Base-by-base conservation (phyloP, 2,113 vertebrate genomes). In the Trochalopteron elliotii region DNA sequence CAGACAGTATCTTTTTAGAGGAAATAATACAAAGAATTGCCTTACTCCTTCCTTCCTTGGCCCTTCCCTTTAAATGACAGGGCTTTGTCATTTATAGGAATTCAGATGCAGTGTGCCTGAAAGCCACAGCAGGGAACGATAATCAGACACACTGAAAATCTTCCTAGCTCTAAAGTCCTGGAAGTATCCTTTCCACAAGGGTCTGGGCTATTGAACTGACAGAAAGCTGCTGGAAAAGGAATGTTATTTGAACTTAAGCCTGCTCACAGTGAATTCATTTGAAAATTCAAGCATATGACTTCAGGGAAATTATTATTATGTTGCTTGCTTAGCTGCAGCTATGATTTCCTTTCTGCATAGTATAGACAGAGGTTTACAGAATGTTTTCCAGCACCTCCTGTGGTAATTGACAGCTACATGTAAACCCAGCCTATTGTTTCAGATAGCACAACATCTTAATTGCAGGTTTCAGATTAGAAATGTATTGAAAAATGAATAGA, bases 211-310 rank as follows among this genome's bases (percentile, higher is more conserved):
- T 52, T 90, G 55, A 93, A 65, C 28, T 27, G 52, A 53, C 11
- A 87, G 79, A 94, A 83, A 83, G 49, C 76, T 92, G 76, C 68
- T 87, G 94, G 88, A 68, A 87, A 93, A 90, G n/a, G 47, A 89
- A 89, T 11, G 5, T 8, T 78, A 33, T 75, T 67, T 89, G 72
- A 94, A 68, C 60, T 33, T 69, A 68, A 96, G 91, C 57, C 74
- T 83, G 44, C 71, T 88, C 27, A 10, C 77, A 44, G 82, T 68
- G 72, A 92, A 95, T 93, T 92, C 52, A 49, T 90, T 56, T 83
- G 76, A 89, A 93, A 96, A 96, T 92, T 90, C 80, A 93, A 92
- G 86, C 85, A 92, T 86, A 89, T 89, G 40, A 93, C 94, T 95
- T 83, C 92, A 94, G 88, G 76, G 71, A 94, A 86, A 92, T 96